Evolutionary conservation across 1,140 invertebrate genomes (phyloP).

Genomic region (Nilaparvata lugens): DNA sequence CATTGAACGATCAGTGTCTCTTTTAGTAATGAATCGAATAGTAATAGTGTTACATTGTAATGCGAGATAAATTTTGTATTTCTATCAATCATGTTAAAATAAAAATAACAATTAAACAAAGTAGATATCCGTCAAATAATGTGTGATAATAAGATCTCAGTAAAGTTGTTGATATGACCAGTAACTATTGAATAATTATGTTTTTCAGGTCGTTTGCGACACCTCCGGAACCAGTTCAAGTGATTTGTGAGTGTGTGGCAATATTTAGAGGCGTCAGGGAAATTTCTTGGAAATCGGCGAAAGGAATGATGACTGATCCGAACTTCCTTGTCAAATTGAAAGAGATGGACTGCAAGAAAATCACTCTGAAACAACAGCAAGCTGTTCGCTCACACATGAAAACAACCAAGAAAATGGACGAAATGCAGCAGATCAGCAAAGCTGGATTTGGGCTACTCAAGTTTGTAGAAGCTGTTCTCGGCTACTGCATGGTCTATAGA

Average conservation of each 20-base stretch:
- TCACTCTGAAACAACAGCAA: constrained; percentile 62
- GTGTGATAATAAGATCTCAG: no score
- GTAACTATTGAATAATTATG: neutral
- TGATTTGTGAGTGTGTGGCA: constrained; percentile 78
- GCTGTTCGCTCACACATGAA: constrained; percentile 50
- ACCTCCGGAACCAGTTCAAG: constrained; percentile 78
- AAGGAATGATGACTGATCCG: constrained; percentile 82
- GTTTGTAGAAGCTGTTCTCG: constrained; percentile 76
- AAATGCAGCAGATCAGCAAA: constrained; percentile 65
- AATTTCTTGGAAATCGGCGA: constrained; percentile 80
- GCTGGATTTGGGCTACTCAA: constrained; percentile 75
- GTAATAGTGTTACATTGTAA: no score
- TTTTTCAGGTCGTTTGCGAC: constrained; percentile 68
- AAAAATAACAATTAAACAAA: no score
- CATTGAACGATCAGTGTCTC: no score
- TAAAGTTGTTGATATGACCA: no score
- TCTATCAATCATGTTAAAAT: no score
- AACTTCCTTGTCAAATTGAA: constrained; percentile 68
- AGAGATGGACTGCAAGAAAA: constrained; percentile 75
- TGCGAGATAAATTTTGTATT: no score
- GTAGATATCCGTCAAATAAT: no score
- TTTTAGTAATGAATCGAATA: no score
- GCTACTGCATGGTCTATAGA: constrained; percentile 73
- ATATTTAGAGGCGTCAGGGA: constrained; percentile 74
- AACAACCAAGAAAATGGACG: constrained; percentile 55